Evolutionary conservation across 2,113 vertebrate species (phyloP).

Genomic region (Poecilia latipinna): DNA sequence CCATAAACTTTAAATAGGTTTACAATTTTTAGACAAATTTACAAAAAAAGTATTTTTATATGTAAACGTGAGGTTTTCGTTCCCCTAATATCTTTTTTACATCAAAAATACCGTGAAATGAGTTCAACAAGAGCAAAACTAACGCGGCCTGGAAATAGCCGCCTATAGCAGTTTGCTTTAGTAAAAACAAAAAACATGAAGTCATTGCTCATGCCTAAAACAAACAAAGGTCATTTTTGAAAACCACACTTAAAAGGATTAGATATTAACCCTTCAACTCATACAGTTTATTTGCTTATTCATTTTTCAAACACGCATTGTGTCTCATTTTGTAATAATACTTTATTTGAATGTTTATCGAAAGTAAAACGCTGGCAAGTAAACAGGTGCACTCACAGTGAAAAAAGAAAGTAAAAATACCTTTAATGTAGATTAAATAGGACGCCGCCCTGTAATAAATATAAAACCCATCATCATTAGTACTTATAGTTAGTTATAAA

Average conservation of each 20-base stretch:
- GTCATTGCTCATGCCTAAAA: conserved; percentile 48
- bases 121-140: background rate
- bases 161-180: conserved; percentile 10
- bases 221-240: conserved; percentile 69
- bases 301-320: background rate
- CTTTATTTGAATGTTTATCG: background rate
- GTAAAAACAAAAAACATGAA: conserved; percentile 68
- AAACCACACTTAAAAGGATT: conserved; percentile 35
- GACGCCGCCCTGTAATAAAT: conserved; percentile 83
- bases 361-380: conserved; percentile 7
- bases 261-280: background rate
- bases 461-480: conserved; percentile 17
- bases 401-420: conserved; percentile 58
- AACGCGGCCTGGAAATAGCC: background rate
- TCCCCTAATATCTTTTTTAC: background rate
- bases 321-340: background rate
- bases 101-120: background rate
- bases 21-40: conserved; percentile 4
- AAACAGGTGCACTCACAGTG: conserved; percentile 47
- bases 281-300: background rate
- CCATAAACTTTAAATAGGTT: background rate
- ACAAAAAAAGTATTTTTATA: background rate
- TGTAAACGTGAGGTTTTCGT: background rate
- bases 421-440: conserved; percentile 74
- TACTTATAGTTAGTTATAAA: background rate